Percentiles rank a stretch among this genome's conserved stretches.
These are phyloP conservation scores for Drosophila yakuba DNA, from an alignment of 1,140 invertebrate genomes.

Conservation along the genomic window DNA sequence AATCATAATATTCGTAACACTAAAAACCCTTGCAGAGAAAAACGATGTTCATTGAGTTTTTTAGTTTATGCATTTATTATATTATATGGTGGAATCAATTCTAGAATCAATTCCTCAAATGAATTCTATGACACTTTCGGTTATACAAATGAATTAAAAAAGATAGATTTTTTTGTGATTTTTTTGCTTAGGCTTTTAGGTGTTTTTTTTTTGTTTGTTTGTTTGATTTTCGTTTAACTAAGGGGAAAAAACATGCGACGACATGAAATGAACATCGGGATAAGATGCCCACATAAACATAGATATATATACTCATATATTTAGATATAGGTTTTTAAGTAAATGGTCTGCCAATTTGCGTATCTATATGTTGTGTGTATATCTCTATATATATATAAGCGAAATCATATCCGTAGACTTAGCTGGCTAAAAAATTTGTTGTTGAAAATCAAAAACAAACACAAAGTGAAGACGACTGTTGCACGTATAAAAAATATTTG, in stretches of 20 bases:
- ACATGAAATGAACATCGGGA: constrained; percentile 24
- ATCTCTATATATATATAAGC: constrained; percentile 8
- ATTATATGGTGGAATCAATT: constrained; percentile 36
- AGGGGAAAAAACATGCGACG: constrained; percentile 41
- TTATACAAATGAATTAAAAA: constrained; percentile 49
- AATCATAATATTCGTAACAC: no score
- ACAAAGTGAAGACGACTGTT: constrained; percentile 36
- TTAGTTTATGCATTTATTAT: constrained; percentile 39
- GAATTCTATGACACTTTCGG: constrained; percentile 49
- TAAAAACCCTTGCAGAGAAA: background rate
- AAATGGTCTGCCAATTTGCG: constrained; percentile 46
- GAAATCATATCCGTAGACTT: constrained; percentile 31
- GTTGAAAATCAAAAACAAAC: constrained; percentile 12
- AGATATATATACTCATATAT: constrained; percentile 25
- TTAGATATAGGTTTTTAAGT: constrained; percentile 42
- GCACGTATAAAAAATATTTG: constrained; percentile 47
- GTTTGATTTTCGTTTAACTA: constrained; percentile 41
- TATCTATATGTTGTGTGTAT: constrained; percentile 27
- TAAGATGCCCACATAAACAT: constrained; percentile 18
- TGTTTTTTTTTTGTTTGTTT: background rate
- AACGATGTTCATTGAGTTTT: constrained; percentile 3
- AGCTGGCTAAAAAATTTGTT: constrained; percentile 3
- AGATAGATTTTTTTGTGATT: constrained; percentile 15
- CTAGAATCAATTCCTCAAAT: constrained; percentile 24
- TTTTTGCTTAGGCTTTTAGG: constrained; percentile 8